Percentiles rank a stretch among this genome's conserved stretches.
phyloP scores from a whole-genome alignment of 2,113 vertebrate species.

The Platysternon megacephalum region DNA sequence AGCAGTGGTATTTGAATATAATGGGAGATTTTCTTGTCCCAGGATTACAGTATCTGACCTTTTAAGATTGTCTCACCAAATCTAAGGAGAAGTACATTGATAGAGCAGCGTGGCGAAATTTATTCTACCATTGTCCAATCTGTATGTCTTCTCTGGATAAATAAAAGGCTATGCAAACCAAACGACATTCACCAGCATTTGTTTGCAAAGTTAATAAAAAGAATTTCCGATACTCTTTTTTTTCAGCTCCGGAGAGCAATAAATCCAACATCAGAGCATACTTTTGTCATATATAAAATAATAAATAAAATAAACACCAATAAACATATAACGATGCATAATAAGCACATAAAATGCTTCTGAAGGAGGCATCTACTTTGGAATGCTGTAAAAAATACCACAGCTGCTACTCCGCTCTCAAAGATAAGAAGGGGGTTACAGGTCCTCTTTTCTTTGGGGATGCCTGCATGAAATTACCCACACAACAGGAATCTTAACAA shows the following conservation, averaged over 20 bases:
- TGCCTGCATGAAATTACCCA: background rate
- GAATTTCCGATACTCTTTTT: background rate
- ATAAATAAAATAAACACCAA: background rate
- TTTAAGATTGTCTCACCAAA: background rate
- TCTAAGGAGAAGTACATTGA: background rate
- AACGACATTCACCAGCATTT: background rate
- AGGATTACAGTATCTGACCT: background rate
- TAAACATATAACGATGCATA: background rate
- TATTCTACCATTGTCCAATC: background rate
- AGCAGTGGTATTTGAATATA: background rate
- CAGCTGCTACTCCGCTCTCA: background rate
- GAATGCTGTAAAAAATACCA: background rate
- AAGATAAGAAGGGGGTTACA: background rate
- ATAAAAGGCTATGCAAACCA: background rate
- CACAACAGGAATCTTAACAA: background rate
- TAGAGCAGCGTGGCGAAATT: background rate
- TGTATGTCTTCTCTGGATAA: background rate
- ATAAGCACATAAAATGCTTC: background rate
- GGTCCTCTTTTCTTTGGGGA: background rate
- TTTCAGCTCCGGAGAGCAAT: background rate
- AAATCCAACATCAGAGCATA: background rate
- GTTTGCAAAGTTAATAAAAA: background rate
- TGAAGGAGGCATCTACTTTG: background rate
- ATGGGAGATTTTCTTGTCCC: background rate
- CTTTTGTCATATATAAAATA: background rate